Conservation (phyloP, 1,140 invertebrate species). For the Chrysoperla carnea region DNA sequence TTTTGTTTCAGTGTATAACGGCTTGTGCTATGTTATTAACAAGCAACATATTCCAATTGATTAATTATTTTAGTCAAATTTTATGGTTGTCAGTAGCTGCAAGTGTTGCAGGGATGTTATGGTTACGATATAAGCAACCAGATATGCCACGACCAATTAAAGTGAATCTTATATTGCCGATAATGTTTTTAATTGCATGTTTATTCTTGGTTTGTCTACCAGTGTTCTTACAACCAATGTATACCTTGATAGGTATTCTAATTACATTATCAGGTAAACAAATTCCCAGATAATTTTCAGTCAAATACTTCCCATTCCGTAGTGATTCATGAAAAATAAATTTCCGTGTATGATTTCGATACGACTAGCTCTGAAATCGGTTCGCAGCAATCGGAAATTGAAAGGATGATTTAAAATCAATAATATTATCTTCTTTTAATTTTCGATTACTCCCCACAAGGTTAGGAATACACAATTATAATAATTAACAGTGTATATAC, state of each 20-base stretch:
- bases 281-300: too few relatives aligned
- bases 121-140: slow-evolving; percentile 52
- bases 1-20: slow-evolving; percentile 42
- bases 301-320: too few relatives aligned
- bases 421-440: too few relatives aligned
- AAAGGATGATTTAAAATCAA: too few relatives aligned
- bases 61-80: slow-evolving; percentile 65
- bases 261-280: slow-evolving; percentile 51
- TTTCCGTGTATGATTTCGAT: too few relatives aligned
- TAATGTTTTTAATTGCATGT: slow-evolving; percentile 68
- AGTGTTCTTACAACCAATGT: slow-evolving; percentile 52
- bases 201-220: slow-evolving; percentile 68
- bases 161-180: slow-evolving; percentile 60
- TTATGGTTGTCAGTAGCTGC: slow-evolving; percentile 62
- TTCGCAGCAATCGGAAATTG: too few relatives aligned
- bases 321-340: too few relatives aligned
- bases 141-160: slow-evolving; percentile 63
- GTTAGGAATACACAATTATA: too few relatives aligned
- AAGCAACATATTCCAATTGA: slow-evolving; percentile 49
- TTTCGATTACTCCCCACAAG: too few relatives aligned
- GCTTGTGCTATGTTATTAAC: slow-evolving; percentile 52
- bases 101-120: slow-evolving; percentile 60
- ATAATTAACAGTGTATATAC: too few relatives aligned
- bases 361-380: too few relatives aligned
- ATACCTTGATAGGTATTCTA: slow-evolving; percentile 63